phyloP scores from a whole-genome alignment of 2,113 vertebrate genomes.

The Chloebia gouldiae region DNA sequence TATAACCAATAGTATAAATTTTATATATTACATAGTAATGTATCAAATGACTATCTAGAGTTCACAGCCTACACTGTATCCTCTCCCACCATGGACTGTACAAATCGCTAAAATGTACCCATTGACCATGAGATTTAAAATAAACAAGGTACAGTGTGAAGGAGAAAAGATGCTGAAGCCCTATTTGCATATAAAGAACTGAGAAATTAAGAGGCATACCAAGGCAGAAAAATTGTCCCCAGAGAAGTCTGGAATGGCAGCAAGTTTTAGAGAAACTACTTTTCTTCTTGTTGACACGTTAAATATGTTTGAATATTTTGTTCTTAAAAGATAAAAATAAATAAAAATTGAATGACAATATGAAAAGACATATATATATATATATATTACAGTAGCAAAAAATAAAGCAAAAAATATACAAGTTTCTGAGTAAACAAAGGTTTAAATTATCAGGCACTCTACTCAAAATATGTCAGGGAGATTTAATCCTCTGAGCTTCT shows the following conservation, averaged over 20 bases:
- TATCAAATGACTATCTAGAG: not conserved
- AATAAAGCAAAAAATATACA: not conserved
- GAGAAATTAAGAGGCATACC: not conserved
- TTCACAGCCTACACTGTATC: not conserved
- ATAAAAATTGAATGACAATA: not conserved
- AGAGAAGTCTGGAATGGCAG: not conserved
- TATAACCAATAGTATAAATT: not conserved
- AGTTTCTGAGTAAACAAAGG: not conserved
- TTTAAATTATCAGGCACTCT: not conserved
- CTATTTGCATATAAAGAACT: not conserved
- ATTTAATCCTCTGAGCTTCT: not conserved
- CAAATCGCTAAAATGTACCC: not conserved
- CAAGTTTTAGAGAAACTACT: not conserved
- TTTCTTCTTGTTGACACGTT: not conserved
- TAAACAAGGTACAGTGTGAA: not conserved
- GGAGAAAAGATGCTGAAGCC: not conserved
- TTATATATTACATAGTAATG: not conserved
- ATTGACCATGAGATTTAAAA: not conserved
- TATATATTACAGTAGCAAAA: not conserved
- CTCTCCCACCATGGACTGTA: rapidly evolving
- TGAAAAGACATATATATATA: not conserved
- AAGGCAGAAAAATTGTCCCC: not conserved
- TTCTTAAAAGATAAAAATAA: not conserved
- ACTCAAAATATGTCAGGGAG: not conserved
- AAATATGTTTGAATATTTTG: not conserved